These are phyloP conservation scores for Pollenia angustigena DNA, from an alignment of 2,888 invertebrate species.

Conservation along the genomic window DNA sequence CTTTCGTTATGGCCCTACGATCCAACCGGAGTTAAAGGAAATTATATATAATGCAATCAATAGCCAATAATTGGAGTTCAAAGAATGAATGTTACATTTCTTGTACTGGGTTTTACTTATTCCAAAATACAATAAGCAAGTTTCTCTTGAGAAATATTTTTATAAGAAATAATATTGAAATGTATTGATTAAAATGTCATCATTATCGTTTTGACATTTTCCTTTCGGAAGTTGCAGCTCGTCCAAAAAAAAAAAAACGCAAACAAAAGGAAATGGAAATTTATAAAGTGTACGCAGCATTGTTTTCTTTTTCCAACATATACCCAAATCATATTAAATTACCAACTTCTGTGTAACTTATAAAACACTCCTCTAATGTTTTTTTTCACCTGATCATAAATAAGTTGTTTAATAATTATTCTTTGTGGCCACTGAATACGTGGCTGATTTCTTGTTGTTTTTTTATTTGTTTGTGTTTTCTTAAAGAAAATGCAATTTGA, in stretches of 20 bases:
- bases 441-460: background rate
- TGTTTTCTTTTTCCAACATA: background rate
- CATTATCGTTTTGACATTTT: constrained; percentile 29
- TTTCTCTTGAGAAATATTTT: background rate
- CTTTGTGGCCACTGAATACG: constrained; percentile 38
- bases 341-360: background rate
- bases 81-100: too few species aligned
- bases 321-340: constrained; percentile 53
- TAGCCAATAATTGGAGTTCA: too few species aligned
- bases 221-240: constrained; percentile 9
- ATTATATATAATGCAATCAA: too few species aligned
- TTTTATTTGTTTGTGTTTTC: constrained; percentile 21
- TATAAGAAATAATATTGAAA: background rate
- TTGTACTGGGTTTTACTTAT: too few species aligned
- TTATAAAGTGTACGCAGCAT: background rate
- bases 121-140: background rate
- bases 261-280: constrained; percentile 59
- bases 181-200: constrained; percentile 46
- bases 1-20: too few species aligned
- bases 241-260: constrained; percentile 6
- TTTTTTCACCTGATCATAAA: constrained; percentile 60
- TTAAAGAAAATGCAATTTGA: constrained; percentile 61
- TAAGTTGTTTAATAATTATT: constrained; percentile 55
- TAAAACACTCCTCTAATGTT: background rate
- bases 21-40: too few species aligned